These are phyloP conservation scores for Malurus alboscapulatus DNA, from an alignment of 2,113 vertebrate genomes.

Conservation along the genomic window DNA sequence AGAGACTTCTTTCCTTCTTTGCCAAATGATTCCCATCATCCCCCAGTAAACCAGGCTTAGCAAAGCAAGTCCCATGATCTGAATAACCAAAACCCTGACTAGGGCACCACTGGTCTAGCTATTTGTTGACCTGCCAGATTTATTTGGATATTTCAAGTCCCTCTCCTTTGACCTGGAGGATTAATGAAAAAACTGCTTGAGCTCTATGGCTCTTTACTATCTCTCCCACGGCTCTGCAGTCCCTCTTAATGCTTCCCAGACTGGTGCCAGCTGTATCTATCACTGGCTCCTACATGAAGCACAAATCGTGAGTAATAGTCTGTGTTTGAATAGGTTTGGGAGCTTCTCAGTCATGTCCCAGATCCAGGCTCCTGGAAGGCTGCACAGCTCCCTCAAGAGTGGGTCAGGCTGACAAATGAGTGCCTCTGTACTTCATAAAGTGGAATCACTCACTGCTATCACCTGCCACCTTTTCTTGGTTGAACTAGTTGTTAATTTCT, in stretches of 20 bases:
- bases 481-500: neutral
- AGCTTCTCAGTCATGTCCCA: neutral
- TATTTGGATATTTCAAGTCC: neutral
- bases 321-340: neutral
- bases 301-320: too few species aligned
- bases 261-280: neutral
- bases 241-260: neutral
- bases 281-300: neutral
- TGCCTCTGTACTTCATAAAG: neutral
- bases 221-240: neutral
- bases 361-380: neutral
- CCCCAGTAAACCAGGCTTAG: neutral
- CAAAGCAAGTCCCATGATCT: neutral
- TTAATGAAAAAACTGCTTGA: neutral
- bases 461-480: neutral
- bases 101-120: neutral
- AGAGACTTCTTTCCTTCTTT: neutral
- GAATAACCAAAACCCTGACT: neutral
- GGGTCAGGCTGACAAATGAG: neutral
- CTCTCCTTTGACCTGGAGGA: neutral
- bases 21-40: neutral
- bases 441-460: neutral
- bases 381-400: neutral
- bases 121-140: neutral
- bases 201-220: neutral